Evolutionary conservation across 1,140 invertebrate genomes (phyloP).

Genomic region (Babylonia areolata): DNA sequence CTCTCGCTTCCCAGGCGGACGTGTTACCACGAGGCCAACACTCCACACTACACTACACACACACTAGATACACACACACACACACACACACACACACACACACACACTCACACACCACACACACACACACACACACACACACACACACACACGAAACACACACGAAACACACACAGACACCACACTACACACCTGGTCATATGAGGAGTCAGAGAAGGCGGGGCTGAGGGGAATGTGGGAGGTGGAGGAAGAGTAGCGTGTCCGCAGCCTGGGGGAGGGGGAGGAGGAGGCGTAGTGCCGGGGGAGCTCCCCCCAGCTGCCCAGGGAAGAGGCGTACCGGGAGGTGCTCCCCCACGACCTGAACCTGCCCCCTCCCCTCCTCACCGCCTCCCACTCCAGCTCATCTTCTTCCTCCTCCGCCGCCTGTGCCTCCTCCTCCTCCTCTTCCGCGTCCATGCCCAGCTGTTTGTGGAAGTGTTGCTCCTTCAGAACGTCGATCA

Average conservation of each 20-base stretch:
- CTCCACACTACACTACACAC: too few species aligned
- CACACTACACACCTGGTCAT: conserved; percentile 44
- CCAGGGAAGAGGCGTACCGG: conserved; percentile 16
- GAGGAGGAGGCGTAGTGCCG: too few species aligned
- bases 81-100: not conserved
- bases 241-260: conserved; percentile 14
- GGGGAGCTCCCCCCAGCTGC: not conserved
- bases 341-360: not conserved
- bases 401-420: conserved; percentile 5
- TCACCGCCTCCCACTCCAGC: conserved; percentile 3
- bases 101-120: too few species aligned
- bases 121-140: too few species aligned
- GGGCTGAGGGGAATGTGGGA: conserved; percentile 31
- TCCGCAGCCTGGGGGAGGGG: conserved; percentile 9
- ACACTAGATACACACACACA: too few species aligned
- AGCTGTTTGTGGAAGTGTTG: conserved; percentile 58
- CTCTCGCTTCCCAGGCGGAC: too few species aligned
- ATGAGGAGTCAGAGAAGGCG: conserved; percentile 36
- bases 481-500: conserved; percentile 59
- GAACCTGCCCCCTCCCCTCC: not conserved
- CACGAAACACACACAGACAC: too few species aligned
- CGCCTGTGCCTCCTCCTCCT: conserved; percentile 37
- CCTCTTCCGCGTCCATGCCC: conserved; percentile 18
- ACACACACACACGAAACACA: too few species aligned
- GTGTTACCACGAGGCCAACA: too few species aligned